These are phyloP conservation scores for Sporophila hypoxantha DNA, from an alignment of 2,113 vertebrate genomes.

Conservation along the genomic window DNA sequence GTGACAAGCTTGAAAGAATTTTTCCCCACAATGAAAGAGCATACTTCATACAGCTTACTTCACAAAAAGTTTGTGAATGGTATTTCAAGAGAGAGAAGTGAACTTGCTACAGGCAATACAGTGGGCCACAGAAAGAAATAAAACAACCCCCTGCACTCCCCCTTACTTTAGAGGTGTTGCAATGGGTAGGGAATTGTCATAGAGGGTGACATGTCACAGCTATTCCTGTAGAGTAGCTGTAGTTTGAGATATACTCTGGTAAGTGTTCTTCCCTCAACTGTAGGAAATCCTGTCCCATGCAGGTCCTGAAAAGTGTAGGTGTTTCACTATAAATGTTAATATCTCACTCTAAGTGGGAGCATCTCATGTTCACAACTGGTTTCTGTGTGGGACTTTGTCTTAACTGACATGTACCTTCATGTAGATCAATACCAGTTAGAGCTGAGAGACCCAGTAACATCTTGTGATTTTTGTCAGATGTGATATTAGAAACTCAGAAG, in stretches of 20 bases:
- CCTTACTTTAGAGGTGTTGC: background rate
- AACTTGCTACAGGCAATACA: background rate
- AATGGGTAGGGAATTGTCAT: background rate
- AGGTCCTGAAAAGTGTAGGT: background rate
- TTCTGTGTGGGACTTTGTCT: background rate
- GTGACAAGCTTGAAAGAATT: background rate
- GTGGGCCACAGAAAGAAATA: background rate
- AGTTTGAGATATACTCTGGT: background rate
- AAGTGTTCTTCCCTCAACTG: background rate
- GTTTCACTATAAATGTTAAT: background rate
- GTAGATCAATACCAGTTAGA: background rate
- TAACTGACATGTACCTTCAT: background rate
- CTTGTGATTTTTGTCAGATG: constrained; percentile 20
- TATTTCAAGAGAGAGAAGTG: background rate
- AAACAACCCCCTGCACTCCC: background rate
- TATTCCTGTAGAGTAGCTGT: background rate
- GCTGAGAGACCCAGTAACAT: background rate
- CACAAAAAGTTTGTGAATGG: background rate
- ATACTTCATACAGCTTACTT: background rate
- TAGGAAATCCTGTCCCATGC: background rate
- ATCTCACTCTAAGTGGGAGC: background rate
- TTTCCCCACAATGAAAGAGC: background rate
- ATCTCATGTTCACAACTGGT: background rate
- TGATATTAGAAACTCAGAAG: background rate
- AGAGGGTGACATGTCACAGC: background rate